Percentiles rank a stretch among this genome's conserved stretches.
phyloP scores from a whole-genome alignment of 2,797 vertebrate species.

The Hybognathus amarus region DNA sequence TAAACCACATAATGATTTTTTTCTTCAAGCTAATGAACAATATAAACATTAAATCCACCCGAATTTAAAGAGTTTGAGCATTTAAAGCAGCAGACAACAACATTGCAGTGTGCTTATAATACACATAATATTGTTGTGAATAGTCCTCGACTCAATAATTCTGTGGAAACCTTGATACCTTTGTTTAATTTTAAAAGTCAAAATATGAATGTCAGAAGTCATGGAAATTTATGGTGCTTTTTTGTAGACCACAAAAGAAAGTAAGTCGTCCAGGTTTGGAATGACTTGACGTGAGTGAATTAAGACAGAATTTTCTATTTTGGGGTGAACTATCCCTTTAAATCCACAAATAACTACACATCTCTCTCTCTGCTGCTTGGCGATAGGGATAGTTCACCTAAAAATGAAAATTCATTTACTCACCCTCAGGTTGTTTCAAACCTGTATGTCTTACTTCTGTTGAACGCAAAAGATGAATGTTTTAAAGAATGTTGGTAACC shows the following conservation, averaged over 20 bases:
- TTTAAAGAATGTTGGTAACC: background rate
- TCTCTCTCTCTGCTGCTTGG: background rate
- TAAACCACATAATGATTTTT: background rate
- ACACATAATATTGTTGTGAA: background rate
- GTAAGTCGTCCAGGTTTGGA: background rate
- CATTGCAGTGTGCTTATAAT: background rate
- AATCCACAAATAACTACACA: background rate
- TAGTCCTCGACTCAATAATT: background rate
- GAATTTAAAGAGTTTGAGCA: background rate
- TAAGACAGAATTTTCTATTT: background rate
- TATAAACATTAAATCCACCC: too few species aligned
- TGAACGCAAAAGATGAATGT: background rate
- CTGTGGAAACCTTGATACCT: background rate
- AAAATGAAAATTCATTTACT: background rate
- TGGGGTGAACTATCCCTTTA: conserved; percentile 2
- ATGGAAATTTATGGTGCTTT: background rate
- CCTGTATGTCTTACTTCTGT: background rate
- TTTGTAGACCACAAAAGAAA: background rate
- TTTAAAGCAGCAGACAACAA: background rate
- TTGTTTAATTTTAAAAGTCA: background rate
- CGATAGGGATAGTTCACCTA: background rate
- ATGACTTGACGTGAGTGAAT: background rate
- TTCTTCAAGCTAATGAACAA: too few species aligned
- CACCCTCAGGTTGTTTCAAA: background rate
- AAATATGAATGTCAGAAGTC: background rate